These are phyloP conservation scores for Agonopterix arenella DNA, from an alignment of 2,888 invertebrate genomes.

Conservation along the genomic window DNA sequence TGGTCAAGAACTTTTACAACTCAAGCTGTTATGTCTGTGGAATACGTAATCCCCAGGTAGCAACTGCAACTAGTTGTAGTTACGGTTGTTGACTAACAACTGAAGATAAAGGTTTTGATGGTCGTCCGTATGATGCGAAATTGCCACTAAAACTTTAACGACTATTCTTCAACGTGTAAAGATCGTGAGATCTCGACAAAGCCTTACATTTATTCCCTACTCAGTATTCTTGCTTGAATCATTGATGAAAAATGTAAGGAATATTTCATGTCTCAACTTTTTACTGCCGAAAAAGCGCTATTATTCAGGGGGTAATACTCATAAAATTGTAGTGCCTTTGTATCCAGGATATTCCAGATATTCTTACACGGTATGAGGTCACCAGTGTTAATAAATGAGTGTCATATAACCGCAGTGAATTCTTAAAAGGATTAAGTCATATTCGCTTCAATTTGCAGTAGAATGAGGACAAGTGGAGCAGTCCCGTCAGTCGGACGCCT, in stretches of 20 bases:
- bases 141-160: constrained; percentile 50
- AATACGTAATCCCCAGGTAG: no score
- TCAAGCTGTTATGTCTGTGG: no score
- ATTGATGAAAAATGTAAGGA: neutral
- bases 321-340: neutral
- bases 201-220: neutral
- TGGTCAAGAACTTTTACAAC: no score
- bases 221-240: neutral
- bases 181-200: neutral
- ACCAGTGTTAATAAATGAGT: constrained; percentile 37
- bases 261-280: neutral
- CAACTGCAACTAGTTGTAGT: no score
- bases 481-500: constrained; percentile 50
- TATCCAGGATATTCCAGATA: constrained; percentile 2
- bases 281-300: neutral
- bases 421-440: constrained; percentile 65
- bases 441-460: constrained; percentile 54
- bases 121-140: constrained; percentile 19
- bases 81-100: no score
- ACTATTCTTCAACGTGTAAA: constrained; percentile 7
- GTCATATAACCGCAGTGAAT: constrained; percentile 33
- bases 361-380: constrained; percentile 32
- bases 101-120: no score
- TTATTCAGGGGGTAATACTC: neutral
- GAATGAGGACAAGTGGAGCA: constrained; percentile 61